Conservation (phyloP, 2,113 vertebrate species). For the Pundamilia nyererei region DNA sequence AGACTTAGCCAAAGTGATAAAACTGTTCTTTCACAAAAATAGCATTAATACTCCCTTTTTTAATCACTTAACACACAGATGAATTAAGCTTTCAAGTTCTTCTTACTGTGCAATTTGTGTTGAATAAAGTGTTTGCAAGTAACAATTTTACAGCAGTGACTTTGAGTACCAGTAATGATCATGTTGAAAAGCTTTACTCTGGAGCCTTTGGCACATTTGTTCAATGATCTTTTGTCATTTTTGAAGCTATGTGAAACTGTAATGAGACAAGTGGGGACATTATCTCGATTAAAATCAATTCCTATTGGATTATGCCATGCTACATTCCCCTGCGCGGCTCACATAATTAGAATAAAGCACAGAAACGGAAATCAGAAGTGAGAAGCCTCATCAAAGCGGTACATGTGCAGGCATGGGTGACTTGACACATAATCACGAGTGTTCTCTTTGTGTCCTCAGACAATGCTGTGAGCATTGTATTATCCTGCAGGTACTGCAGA, state of each 20-base stretch:
- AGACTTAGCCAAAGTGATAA: neutral
- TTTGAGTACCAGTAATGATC: neutral
- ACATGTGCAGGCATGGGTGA: neutral
- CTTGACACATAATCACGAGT: neutral
- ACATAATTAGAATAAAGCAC: slow-evolving; percentile 4
- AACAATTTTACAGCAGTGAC: neutral
- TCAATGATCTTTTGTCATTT: slow-evolving; percentile 45
- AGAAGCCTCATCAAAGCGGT: neutral
- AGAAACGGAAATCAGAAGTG: slow-evolving; percentile 3
- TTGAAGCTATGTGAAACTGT: slow-evolving; percentile 20
- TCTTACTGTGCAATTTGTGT: neutral
- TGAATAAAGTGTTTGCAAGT: neutral
- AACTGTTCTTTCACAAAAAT: neutral
- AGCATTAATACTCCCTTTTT: neutral
- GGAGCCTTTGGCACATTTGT: slow-evolving; percentile 30
- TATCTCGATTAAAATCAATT: slow-evolving; percentile 72
- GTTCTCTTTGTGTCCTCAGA: neutral
- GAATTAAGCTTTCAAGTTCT: neutral
- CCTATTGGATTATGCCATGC: slow-evolving; percentile 46
- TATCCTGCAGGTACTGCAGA: neutral
- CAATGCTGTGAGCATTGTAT: neutral
- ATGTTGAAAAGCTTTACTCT: neutral
- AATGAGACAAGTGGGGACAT: slow-evolving; percentile 57
- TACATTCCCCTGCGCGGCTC: slow-evolving; percentile 8
- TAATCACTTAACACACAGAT: neutral